A percentile compares a stretch with the other conserved stretches of the same genome.
Evolutionary conservation across 2,797 vertebrate species (phyloP).

Genomic region (Todus mexicanus): DNA sequence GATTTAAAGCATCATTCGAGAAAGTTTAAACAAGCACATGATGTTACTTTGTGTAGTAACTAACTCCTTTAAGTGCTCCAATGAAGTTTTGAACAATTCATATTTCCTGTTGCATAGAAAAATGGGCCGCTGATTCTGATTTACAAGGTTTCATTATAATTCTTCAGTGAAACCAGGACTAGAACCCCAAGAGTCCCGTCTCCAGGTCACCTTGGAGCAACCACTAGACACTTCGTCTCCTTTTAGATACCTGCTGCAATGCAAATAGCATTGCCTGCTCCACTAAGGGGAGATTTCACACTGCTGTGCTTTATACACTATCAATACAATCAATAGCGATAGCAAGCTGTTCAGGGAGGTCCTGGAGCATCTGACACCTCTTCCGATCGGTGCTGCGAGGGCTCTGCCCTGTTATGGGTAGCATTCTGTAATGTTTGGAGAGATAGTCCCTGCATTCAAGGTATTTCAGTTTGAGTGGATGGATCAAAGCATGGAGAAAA

Average conservation of each 20-base stretch:
- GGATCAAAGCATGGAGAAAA: not conserved
- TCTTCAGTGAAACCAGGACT: conserved; percentile 32
- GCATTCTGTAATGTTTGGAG: not conserved
- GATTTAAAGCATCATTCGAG: not conserved
- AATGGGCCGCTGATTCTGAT: conserved; percentile 19
- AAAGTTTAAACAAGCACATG: not conserved
- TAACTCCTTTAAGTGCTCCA: not conserved
- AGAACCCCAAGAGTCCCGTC: not conserved
- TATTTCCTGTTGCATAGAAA: not conserved
- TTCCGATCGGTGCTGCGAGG: fast-evolving
- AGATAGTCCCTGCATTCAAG: not conserved
- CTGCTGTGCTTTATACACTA: fast-evolving
- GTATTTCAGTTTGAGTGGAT: not conserved
- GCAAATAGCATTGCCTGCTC: not conserved
- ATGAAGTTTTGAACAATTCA: not conserved
- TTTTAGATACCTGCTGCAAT: not conserved
- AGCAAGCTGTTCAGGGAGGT: not conserved
- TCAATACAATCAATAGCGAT: not conserved
- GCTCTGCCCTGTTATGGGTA: not conserved
- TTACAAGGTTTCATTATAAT: conserved; percentile 35
- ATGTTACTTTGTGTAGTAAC: not conserved
- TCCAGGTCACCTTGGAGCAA: conserved; percentile 39
- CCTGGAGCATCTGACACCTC: not conserved
- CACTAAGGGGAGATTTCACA: not conserved
- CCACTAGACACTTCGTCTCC: not conserved